Evolutionary conservation across 2,888 invertebrate species (phyloP).

Genomic region (Parnassius glacialis): DNA sequence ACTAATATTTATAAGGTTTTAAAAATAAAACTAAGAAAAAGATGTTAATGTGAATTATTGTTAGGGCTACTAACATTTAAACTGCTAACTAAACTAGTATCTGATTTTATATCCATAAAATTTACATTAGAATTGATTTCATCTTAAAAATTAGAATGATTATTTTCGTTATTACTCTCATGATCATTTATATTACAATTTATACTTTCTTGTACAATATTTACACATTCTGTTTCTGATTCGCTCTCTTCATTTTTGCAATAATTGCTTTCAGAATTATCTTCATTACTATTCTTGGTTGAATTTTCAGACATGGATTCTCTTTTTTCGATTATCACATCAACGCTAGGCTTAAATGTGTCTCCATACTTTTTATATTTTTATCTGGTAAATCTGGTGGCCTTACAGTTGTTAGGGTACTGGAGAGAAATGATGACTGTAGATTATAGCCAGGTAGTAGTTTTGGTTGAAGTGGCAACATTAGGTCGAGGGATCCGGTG

Average conservation of each 20-base stretch:
- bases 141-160: slow-evolving; percentile 47
- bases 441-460: slow-evolving; percentile 81
- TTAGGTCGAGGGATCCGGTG: slow-evolving; percentile 84
- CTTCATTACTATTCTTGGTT: slow-evolving; percentile 39
- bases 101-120: slow-evolving; percentile 52
- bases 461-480: slow-evolving; percentile 87
- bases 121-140: slow-evolving; percentile 73
- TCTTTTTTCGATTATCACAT: slow-evolving; percentile 61
- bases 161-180: slow-evolving; percentile 40
- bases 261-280: slow-evolving; percentile 41
- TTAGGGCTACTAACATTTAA: slow-evolving; percentile 68
- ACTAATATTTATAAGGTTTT: slow-evolving; percentile 35
- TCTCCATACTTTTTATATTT: slow-evolving; percentile 45
- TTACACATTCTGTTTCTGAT: slow-evolving; percentile 44
- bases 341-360: slow-evolving; percentile 55
- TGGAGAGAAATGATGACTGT: slow-evolving; percentile 72
- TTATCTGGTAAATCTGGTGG: slow-evolving; percentile 58
- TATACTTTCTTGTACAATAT: slow-evolving; percentile 45
- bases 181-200: slow-evolving; percentile 44
- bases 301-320: slow-evolving; percentile 46
- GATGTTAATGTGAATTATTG: slow-evolving; percentile 65
- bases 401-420: slow-evolving; percentile 74
- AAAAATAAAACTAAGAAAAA: neutral
- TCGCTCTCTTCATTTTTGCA: slow-evolving; percentile 52
- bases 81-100: slow-evolving; percentile 47